Conservation (phyloP, 1,140 invertebrate species). For the Geopemphigus sp. region DNA sequence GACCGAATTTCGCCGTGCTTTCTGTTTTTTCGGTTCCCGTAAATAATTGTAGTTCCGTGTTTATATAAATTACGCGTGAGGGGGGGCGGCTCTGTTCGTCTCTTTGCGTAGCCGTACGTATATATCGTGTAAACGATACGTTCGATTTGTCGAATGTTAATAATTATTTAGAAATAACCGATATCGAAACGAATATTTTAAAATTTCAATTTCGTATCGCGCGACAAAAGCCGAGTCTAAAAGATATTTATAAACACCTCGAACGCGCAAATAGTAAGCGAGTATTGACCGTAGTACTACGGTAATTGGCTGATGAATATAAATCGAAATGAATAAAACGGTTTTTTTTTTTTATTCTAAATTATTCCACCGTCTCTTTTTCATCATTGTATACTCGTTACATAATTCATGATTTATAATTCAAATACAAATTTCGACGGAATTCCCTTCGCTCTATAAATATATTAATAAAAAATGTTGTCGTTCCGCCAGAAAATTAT, state of each 20-base stretch:
- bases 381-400: conserved; percentile 11
- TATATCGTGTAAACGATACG: no score
- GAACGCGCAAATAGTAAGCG: neutral
- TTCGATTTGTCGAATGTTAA: no score
- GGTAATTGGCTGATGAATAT: conserved; percentile 17
- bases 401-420: neutral
- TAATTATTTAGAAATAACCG: no score
- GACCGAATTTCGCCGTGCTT: no score
- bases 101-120: no score
- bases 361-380: neutral
- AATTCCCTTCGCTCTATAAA: conserved; percentile 3
- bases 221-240: neutral
- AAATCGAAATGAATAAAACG: conserved; percentile 19
- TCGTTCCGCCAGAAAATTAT: no score
- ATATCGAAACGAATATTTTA: neutral
- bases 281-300: conserved; percentile 4
- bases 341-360: conserved; percentile 5
- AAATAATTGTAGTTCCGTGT: no score
- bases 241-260: neutral
- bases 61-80: no score
- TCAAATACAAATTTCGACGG: conserved; percentile 9
- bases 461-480: no score
- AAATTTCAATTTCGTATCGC: neutral
- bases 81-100: no score
- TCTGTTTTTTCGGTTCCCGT: no score